A percentile compares a stretch with the other conserved stretches of the same genome.
These are phyloP conservation scores for Zalophus californianus DNA, from an alignment of 2,797 vertebrate genomes.

Conservation along the genomic window DNA sequence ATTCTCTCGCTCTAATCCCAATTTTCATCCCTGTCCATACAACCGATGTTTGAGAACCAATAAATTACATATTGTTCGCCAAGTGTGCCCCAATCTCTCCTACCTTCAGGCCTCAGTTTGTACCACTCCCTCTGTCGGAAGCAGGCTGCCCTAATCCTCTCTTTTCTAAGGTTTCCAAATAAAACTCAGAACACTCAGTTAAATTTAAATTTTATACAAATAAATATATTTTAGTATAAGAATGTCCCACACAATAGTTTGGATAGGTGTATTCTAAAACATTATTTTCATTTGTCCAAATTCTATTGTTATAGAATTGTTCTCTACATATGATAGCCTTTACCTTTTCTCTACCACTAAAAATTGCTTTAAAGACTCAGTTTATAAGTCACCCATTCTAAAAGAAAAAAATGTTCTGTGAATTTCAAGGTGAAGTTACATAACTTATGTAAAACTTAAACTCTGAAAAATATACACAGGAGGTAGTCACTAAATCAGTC, in stretches of 20 bases:
- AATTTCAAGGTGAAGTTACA: background rate
- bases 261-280: background rate
- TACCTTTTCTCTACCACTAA: background rate
- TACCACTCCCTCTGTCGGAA: background rate
- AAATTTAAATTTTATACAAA: background rate
- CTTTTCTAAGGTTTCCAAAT: background rate
- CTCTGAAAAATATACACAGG: background rate
- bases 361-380: background rate
- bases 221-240: background rate
- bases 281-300: background rate
- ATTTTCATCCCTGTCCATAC: background rate
- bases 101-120: background rate
- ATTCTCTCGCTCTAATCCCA: background rate
- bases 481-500: background rate
- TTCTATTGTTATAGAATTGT: background rate
- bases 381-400: background rate
- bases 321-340: background rate
- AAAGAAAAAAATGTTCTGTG: background rate
- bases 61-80: background rate
- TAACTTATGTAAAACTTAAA: background rate
- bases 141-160: background rate
- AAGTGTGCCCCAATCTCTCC: background rate
- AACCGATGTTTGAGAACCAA: background rate
- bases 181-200: background rate
- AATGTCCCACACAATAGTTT: background rate